These are phyloP conservation scores for Cherax quadricarinatus DNA, from an alignment of 1,140 invertebrate genomes.

Conservation along the genomic window DNA sequence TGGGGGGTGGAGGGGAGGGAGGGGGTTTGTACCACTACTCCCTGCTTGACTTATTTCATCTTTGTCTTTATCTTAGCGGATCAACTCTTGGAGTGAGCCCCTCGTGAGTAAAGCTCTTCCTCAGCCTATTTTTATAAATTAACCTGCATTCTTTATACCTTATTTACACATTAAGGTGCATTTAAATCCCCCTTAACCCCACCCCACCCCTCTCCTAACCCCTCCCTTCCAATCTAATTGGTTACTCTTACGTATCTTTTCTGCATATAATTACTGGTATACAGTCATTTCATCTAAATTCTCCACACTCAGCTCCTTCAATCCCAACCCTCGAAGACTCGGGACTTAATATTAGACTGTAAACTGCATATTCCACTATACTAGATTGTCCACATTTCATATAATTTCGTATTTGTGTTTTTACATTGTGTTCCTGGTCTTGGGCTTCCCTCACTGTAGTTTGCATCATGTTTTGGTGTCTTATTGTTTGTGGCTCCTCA, in stretches of 20 bases:
- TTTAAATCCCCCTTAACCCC: neutral
- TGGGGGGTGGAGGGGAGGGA: too few species aligned
- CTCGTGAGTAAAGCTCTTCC: neutral
- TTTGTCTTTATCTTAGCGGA: neutral
- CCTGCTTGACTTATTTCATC: neutral
- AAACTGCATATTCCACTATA: neutral
- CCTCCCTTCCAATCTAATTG: too few species aligned
- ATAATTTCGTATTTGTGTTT: constrained; percentile 18
- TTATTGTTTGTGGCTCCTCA: neutral
- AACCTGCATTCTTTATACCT: neutral
- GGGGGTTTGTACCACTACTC: neutral
- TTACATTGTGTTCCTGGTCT: neutral
- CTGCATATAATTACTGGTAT: neutral
- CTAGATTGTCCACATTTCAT: constrained; percentile 15
- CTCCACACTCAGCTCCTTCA: neutral
- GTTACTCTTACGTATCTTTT: neutral
- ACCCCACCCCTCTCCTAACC: too few species aligned
- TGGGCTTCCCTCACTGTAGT: neutral
- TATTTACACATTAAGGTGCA: neutral
- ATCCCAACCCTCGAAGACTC: neutral
- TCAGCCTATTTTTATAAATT: neutral
- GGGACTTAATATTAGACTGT: neutral
- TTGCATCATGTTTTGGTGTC: neutral
- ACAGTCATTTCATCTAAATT: neutral
- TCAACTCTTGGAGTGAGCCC: neutral